Percentiles rank a stretch among this genome's conserved stretches.
These are phyloP conservation scores for Melanerpes formicivorus DNA, from an alignment of 2,113 vertebrate genomes.

Conservation along the genomic window DNA sequence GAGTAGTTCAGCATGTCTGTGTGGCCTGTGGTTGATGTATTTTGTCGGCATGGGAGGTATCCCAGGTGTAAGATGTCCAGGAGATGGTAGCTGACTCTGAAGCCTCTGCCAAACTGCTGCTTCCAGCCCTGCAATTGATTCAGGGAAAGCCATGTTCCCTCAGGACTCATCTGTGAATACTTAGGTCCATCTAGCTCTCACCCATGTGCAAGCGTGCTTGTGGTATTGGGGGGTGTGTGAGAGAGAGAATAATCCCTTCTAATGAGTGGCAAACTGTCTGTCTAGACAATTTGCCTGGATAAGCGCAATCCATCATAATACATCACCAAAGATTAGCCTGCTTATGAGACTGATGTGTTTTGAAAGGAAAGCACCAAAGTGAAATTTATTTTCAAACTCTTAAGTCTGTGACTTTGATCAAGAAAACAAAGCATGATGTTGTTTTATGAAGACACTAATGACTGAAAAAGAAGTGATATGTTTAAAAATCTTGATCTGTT, in stretches of 20 bases:
- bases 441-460: slow-evolving; percentile 60
- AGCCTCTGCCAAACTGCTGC: not conserved
- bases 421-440: slow-evolving; percentile 58
- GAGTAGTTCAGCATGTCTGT: not conserved
- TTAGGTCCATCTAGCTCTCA: not conserved
- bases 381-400: slow-evolving; percentile 52
- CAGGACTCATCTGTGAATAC: not conserved
- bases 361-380: slow-evolving; percentile 58
- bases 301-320: slow-evolving; percentile 43
- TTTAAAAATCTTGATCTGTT: slow-evolving; percentile 44
- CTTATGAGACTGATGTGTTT: slow-evolving; percentile 26
- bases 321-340: slow-evolving; percentile 47
- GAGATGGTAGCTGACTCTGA: not conserved
- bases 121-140: rapidly evolving
- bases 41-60: rapidly evolving
- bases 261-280: slow-evolving; percentile 12
- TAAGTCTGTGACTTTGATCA: slow-evolving; percentile 56
- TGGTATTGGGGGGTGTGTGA: not conserved
- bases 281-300: slow-evolving; percentile 21
- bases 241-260: not conserved
- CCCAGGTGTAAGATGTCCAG: not conserved
- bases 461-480: slow-evolving; percentile 38
- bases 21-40: rapidly evolving
- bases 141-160: not conserved
- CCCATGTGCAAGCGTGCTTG: rapidly evolving